These are phyloP conservation scores for Acleris literana DNA, from an alignment of 2,888 invertebrate species.

Conservation along the genomic window DNA sequence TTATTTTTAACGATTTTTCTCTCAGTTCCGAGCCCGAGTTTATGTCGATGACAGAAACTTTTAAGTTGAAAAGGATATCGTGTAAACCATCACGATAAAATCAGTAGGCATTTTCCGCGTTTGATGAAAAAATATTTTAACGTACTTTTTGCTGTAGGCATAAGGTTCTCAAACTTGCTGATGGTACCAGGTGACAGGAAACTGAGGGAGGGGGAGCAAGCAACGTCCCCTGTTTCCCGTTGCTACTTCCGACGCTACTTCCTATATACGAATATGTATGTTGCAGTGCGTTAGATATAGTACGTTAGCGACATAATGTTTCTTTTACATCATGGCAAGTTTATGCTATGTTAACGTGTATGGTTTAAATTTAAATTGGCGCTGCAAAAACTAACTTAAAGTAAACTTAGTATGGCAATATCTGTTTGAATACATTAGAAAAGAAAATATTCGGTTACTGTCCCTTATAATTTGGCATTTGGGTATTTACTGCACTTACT, in stretches of 20 bases:
- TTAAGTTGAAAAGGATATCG: slow-evolving; percentile 9
- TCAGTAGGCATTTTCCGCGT: slow-evolving; percentile 10
- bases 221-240: slow-evolving; percentile 43
- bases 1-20: too few species aligned
- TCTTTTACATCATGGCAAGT: background rate
- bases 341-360: too few species aligned
- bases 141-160: background rate
- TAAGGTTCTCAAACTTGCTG: slow-evolving; percentile 14
- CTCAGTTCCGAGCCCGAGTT: too few species aligned
- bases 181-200: slow-evolving; percentile 40
- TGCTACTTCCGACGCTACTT: slow-evolving; percentile 53
- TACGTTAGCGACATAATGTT: slow-evolving; percentile 8
- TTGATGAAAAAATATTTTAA: slow-evolving; percentile 19
- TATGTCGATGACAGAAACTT: too few species aligned
- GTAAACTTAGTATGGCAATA: too few species aligned
- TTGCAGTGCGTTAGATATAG: slow-evolving; percentile 2
- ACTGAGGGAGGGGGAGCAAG: slow-evolving; percentile 30
- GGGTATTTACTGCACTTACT: too few species aligned
- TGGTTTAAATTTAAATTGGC: too few species aligned
- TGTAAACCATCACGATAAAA: slow-evolving; percentile 11
- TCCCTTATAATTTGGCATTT: too few species aligned
- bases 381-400: too few species aligned
- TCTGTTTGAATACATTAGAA: too few species aligned
- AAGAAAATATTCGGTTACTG: too few species aligned
- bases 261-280: slow-evolving; percentile 46